These are phyloP conservation scores for Lasioglossum marginatum DNA, from an alignment of 2,888 invertebrate species.

Conservation along the genomic window DNA sequence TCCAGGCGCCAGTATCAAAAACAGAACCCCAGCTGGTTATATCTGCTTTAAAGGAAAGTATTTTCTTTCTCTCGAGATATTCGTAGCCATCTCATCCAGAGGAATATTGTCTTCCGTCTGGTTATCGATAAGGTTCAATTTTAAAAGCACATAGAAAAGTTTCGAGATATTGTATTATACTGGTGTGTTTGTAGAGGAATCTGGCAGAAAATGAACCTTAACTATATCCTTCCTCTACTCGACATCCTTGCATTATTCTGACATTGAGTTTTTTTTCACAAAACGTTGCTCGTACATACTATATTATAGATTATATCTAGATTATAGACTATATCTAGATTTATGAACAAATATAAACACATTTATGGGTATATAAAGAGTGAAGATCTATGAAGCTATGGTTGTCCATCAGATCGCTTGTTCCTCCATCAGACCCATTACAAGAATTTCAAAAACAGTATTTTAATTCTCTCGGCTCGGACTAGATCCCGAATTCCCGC, in stretches of 20 bases:
- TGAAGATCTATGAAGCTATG: background rate
- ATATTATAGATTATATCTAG: too few relatives aligned
- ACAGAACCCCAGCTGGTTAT: constrained; percentile 31
- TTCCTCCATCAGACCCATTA: background rate
- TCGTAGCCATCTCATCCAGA: constrained; percentile 34
- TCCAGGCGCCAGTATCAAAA: constrained; percentile 30
- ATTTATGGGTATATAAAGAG: background rate
- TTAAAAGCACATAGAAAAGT: constrained; percentile 43
- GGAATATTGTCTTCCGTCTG: constrained; percentile 48
- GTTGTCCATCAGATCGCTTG: too few relatives aligned
- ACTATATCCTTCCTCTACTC: background rate
- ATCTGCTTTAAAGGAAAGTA: constrained; percentile 56
- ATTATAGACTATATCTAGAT: too few relatives aligned
- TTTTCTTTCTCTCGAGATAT: constrained; percentile 50
- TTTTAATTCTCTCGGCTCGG: background rate
- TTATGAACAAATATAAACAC: background rate
- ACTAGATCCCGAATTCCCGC: background rate
- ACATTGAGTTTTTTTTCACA: background rate
- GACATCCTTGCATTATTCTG: background rate
- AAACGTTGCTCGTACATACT: background rate
- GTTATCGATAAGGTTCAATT: constrained; percentile 57
- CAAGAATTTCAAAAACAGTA: background rate
- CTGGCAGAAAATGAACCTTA: constrained; percentile 19
- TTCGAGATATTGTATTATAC: constrained; percentile 20
- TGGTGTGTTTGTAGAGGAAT: constrained; percentile 11